Conservation (phyloP, 2,113 vertebrate species). For the Oceanodroma tethys region DNA sequence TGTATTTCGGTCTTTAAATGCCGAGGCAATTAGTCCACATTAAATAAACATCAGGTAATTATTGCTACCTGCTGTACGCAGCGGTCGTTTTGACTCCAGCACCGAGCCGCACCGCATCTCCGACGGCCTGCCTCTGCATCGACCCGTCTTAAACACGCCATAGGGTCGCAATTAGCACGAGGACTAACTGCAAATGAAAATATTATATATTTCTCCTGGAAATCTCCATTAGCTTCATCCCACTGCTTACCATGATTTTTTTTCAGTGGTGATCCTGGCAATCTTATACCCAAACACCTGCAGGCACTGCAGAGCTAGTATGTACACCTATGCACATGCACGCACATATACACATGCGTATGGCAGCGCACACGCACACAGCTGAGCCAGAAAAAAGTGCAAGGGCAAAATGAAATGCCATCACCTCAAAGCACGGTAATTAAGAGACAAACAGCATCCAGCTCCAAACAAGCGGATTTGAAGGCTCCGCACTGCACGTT, state of each 20-base stretch:
- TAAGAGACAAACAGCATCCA: background rate
- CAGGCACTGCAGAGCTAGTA: rapidly evolving
- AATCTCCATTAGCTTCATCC: background rate
- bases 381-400: too few species aligned
- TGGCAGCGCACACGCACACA: rapidly evolving
- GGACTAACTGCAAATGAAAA: background rate
- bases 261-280: rapidly evolving
- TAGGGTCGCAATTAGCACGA: background rate
- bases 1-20: too few species aligned
- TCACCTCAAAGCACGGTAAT: background rate
- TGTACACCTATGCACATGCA: rapidly evolving
- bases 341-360: rapidly evolving
- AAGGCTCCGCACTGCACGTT: background rate
- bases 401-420: background rate
- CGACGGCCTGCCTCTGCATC: too few species aligned
- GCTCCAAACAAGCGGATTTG: background rate
- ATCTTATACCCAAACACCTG: rapidly evolving
- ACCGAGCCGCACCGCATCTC: too few species aligned
- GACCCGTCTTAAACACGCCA: too few species aligned
- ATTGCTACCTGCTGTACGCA: too few species aligned
- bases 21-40: too few species aligned
- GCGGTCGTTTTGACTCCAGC: too few species aligned
- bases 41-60: too few species aligned
- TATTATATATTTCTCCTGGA: rapidly evolving
- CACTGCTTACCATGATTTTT: rapidly evolving